Percentiles rank a stretch among this genome's conserved stretches.
Conservation (phyloP, 2,797 vertebrate species). For the Pseudochaenichthys georgianus region DNA sequence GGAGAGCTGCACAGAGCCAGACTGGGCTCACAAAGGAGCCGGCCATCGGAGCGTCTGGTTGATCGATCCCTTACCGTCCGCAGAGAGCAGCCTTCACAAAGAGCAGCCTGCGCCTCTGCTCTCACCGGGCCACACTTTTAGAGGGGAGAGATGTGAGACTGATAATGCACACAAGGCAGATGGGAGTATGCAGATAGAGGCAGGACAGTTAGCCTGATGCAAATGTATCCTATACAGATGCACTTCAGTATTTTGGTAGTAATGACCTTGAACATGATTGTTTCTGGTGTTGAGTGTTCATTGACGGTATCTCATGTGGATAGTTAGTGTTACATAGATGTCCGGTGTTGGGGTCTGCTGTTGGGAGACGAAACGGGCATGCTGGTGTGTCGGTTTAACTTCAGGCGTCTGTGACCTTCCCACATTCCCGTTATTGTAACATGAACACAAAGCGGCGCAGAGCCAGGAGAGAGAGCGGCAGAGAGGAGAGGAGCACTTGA, state of each 20-base stretch:
- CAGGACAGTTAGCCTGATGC: slow-evolving; percentile 54
- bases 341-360: slow-evolving; percentile 55
- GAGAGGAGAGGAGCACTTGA: slow-evolving; percentile 63
- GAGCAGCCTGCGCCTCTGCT: slow-evolving; percentile 62
- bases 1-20: slow-evolving; percentile 70
- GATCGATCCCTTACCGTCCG: slow-evolving; percentile 83
- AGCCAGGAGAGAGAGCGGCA: slow-evolving; percentile 57
- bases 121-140: slow-evolving; percentile 68
- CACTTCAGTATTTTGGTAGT: slow-evolving; percentile 41
- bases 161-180: slow-evolving; percentile 77
- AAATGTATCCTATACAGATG: slow-evolving; percentile 42
- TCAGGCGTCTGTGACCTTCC: slow-evolving; percentile 83
- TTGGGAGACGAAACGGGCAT: slow-evolving; percentile 71
- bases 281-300: slow-evolving; percentile 36
- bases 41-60: slow-evolving; percentile 78
- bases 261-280: slow-evolving; percentile 62
- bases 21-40: slow-evolving; percentile 79
- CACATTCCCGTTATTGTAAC: slow-evolving; percentile 83
- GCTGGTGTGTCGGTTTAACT: slow-evolving; percentile 49
- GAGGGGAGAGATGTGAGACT: slow-evolving; percentile 69
- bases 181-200: slow-evolving; percentile 72
- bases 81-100: slow-evolving; percentile 75
- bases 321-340: slow-evolving; percentile 71
- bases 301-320: slow-evolving; percentile 48
- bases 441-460: slow-evolving; percentile 81